These are phyloP conservation scores for Agapornis canus DNA, from an alignment of 2,797 vertebrate genomes.

Conservation along the genomic window DNA sequence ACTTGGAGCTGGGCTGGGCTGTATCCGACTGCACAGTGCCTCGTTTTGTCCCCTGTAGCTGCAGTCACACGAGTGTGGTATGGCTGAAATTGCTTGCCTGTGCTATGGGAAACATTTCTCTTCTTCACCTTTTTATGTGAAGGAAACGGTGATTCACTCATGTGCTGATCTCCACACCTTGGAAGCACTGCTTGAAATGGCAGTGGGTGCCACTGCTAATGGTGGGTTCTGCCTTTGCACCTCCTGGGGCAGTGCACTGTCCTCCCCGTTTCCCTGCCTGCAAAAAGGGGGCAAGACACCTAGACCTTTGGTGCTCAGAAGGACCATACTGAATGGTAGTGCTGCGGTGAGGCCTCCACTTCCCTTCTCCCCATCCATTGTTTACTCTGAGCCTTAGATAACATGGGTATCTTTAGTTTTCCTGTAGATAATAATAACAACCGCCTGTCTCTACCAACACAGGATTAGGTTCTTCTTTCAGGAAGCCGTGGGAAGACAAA, in stretches of 20 bases:
- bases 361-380: constrained; percentile 16
- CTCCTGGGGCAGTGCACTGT: not conserved
- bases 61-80: not conserved
- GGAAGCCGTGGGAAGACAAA: not conserved
- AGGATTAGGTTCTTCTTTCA: constrained; percentile 6
- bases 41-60: not conserved
- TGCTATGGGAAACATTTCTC: not conserved
- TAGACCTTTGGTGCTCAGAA: not conserved
- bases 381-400: not conserved
- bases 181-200: not conserved
- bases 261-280: not conserved
- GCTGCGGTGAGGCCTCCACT: not conserved
- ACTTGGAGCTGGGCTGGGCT: not conserved
- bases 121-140: not conserved
- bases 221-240: not conserved
- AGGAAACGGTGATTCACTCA: not conserved
- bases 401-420: constrained; percentile 50
- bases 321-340: not conserved
- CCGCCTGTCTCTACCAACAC: not conserved
- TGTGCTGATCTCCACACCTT: fast-evolving
- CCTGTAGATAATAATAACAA: constrained; percentile 43
- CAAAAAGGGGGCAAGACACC: not conserved
- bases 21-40: not conserved
- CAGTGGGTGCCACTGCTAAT: fast-evolving
- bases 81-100: not conserved